These are phyloP conservation scores for Chamaetylas fuelleborni DNA, from an alignment of 2,113 vertebrate genomes.

Conservation along the genomic window DNA sequence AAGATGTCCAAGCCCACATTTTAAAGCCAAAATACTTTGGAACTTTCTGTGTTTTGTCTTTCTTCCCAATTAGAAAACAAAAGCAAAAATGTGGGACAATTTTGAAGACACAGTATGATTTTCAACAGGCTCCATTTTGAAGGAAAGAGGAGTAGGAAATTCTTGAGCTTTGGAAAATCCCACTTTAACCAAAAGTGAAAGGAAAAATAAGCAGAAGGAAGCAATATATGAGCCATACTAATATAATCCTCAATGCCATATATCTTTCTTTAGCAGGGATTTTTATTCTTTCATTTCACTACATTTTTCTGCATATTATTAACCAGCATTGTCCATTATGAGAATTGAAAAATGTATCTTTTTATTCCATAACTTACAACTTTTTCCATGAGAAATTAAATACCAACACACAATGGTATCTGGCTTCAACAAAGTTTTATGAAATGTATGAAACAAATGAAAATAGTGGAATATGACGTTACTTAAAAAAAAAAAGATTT, in stretches of 20 bases:
- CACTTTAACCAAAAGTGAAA: conserved; percentile 18
- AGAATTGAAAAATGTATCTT: not conserved
- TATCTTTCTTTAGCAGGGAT: not conserved
- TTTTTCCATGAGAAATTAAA: not conserved
- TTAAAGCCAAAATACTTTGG: not conserved
- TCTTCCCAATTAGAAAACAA: conserved; percentile 15
- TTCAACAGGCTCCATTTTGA: not conserved
- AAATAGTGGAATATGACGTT: not conserved
- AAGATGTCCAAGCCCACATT: not conserved
- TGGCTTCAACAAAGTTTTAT: not conserved
- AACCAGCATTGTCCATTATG: not conserved
- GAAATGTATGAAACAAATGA: not conserved
- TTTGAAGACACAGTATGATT: not conserved
- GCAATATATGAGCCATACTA: not conserved
- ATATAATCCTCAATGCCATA: not conserved
- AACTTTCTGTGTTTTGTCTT: not conserved
- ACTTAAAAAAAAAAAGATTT: not conserved
- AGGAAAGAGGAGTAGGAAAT: not conserved
- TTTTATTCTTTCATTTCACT: not conserved
- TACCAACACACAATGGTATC: not conserved
- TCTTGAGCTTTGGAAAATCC: not conserved
- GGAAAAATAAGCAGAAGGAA: not conserved
- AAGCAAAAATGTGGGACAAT: not conserved
- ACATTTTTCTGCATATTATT: not conserved
- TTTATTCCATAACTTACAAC: not conserved